Percentiles rank a stretch among this genome's conserved stretches.
These are phyloP conservation scores for Nothoprocta perdicaria DNA, from an alignment of 2,113 vertebrate species.

Conservation along the genomic window DNA sequence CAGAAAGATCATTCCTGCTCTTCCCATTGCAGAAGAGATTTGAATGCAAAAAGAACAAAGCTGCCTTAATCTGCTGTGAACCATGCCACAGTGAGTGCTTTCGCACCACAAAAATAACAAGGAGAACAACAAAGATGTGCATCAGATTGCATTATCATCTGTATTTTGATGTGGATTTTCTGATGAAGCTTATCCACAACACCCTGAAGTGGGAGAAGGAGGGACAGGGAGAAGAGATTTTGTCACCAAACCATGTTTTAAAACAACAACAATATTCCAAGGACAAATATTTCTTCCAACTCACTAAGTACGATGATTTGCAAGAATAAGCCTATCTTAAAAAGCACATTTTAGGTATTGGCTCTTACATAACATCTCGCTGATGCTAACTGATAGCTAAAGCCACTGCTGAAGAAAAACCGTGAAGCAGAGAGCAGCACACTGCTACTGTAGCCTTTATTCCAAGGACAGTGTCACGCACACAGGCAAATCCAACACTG, in stretches of 20 bases:
- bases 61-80: background rate
- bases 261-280: background rate
- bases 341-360: background rate
- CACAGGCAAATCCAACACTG: background rate
- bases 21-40: background rate
- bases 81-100: background rate
- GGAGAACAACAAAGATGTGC: background rate
- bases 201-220: accelerated
- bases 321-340: background rate
- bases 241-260: background rate
- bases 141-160: background rate
- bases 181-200: background rate
- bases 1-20: background rate
- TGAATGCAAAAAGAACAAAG: background rate
- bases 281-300: background rate
- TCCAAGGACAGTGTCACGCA: too few species aligned
- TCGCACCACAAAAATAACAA: background rate
- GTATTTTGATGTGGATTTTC: background rate
- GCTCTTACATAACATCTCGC: background rate
- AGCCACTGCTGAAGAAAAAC: background rate
- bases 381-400: background rate
- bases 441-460: background rate
- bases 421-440: background rate
- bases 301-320: background rate
- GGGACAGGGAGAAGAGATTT: background rate